These are phyloP conservation scores for Polydrusus tereticollis DNA, from an alignment of 2,888 invertebrate genomes.

Conservation along the genomic window DNA sequence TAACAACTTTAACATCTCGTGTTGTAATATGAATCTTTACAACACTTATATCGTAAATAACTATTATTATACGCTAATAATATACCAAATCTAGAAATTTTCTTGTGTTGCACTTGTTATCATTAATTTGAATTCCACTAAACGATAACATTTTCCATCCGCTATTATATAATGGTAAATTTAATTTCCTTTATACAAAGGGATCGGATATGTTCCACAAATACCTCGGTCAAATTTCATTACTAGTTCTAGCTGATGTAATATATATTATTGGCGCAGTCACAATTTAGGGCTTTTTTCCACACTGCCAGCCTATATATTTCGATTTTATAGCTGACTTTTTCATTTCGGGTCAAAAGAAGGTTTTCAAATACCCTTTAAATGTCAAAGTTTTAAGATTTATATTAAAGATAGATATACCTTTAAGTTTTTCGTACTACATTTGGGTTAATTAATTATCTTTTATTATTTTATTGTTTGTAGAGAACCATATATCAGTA, in stretches of 20 bases:
- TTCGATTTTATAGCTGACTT: constrained; percentile 63
- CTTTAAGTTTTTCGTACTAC: background rate
- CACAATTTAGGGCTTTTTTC: constrained; percentile 60
- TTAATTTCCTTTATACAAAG: constrained; percentile 39
- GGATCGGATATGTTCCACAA: constrained; percentile 40
- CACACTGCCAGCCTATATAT: constrained; percentile 63
- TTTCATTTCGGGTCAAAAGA: constrained; percentile 56
- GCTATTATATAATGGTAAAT: constrained; percentile 41
- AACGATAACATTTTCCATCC: constrained; percentile 3
- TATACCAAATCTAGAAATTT: too few relatives aligned
- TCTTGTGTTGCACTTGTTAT: too few relatives aligned
- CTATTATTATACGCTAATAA: too few relatives aligned
- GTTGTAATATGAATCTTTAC: too few relatives aligned
- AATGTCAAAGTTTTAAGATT: constrained; percentile 50
- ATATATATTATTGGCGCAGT: constrained; percentile 57
- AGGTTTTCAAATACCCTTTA: constrained; percentile 53
- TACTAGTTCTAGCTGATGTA: constrained; percentile 51
- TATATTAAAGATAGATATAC: background rate
- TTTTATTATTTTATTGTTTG: too few relatives aligned
- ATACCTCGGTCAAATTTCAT: constrained; percentile 56
- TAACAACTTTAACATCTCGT: too few relatives aligned
- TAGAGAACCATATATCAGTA: too few relatives aligned
- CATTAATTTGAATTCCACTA: too few relatives aligned
- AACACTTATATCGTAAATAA: too few relatives aligned
- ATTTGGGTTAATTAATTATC: too few relatives aligned